Evolutionary conservation across 2,797 vertebrate genomes (phyloP), one percentile per base, ranked within the genome.

Genomic region (Hyperoplus immaculatus): DNA sequence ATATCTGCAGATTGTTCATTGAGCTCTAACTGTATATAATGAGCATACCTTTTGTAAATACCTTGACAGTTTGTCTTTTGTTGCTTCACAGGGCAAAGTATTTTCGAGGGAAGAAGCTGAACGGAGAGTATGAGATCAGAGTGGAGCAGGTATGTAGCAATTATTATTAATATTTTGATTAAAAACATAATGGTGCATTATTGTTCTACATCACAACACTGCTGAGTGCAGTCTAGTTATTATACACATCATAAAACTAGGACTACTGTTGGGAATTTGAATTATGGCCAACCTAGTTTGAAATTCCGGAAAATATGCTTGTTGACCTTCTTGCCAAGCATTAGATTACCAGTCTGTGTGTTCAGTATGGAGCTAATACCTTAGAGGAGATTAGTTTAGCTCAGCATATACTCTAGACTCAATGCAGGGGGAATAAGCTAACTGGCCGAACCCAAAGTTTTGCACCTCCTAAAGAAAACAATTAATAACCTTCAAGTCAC

Each of bases 51-150:
- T 16, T 38, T 69, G 41, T 72, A n/a, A 1, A 14, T 71, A 78
- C 6, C 8, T 57, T 81, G 4, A 82, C 38, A 13, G 21, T 16
- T 46, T 72, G 9, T 69, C 50, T 85, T 39, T 49, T 71, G 61
- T 88, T 78, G 91, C 69, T 45, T 47, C 67, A 14, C 89, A 99
- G 98, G 98, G 93, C 95, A 0, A 99, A 98, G 79, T 98, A 97
- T 88, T 99, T 99, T 92, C 92, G 97, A 55, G 97, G 97, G 42
- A 98, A 97, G 95, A 99, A 97, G 88, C 95, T 99, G 90, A 97
- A 97, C 14, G 98, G 96, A 73, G 97, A 99, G 56, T 96, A 95
- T 59, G 98, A 99, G 87, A 97, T 99, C 78, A 95, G 96, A 36
- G 96, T 99, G 85, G 98, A 99, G 83, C 98, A 99, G 98, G 98